Evolutionary conservation across 2,888 invertebrate species (phyloP).

Genomic region (Theretra japonica): DNA sequence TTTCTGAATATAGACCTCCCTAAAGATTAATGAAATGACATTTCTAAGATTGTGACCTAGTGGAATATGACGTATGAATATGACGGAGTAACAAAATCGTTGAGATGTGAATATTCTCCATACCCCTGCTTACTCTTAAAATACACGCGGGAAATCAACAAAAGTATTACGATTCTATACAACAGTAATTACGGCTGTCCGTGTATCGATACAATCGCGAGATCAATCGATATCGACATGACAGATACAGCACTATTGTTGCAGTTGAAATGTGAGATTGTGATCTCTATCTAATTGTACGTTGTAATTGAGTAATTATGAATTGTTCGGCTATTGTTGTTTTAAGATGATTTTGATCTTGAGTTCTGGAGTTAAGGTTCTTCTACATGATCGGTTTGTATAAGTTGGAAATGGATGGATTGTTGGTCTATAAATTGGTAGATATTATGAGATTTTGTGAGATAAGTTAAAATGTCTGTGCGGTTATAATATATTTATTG

Average conservation of each 20-base stretch:
- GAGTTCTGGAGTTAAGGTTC: background rate
- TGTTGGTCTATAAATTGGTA: too few species aligned
- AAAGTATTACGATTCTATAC: background rate
- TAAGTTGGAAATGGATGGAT: background rate
- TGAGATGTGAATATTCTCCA: too few species aligned
- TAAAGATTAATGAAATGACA: too few species aligned
- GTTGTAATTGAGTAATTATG: constrained; percentile 30
- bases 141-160: background rate
- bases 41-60: too few species aligned
- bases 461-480: too few species aligned
- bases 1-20: too few species aligned
- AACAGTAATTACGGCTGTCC: constrained; percentile 30
- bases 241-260: constrained; percentile 46
- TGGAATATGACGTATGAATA: too few species aligned
- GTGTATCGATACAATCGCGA: constrained; percentile 40
- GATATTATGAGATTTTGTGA: too few species aligned
- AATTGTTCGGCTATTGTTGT: constrained; percentile 23
- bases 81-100: too few species aligned
- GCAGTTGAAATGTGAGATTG: constrained; percentile 28
- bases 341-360: constrained; percentile 9
- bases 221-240: constrained; percentile 38
- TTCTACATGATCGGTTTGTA: background rate
- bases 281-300: constrained; percentile 30
- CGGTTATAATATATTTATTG: too few species aligned
- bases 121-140: too few species aligned